Base-by-base conservation (phyloP, 2,888 invertebrate species). In the Drepanosiphum platanoidis region DNA sequence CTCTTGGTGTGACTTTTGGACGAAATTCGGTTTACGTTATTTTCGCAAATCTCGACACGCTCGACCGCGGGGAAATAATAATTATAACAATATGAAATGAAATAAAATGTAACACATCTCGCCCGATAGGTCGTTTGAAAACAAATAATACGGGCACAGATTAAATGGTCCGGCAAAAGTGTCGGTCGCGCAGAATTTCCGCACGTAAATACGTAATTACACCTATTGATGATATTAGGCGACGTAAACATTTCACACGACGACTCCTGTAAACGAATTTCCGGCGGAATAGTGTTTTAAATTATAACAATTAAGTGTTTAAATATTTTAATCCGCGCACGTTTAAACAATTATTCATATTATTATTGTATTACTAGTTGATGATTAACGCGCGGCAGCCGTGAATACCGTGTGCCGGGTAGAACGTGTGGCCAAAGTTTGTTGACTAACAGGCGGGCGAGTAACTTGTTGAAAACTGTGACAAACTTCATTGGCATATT, bases 391-490 rank as follows among this genome's bases (percentile, higher is more conserved):
- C 58, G 58, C 70, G 22, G 22, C 32, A 0, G 3, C 34, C 68
- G 22, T 71, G 27, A 8, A 52, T 39, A 34, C n/a, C n/a, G 15
- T 34, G 13, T 15, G 13, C 36, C 13, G 5, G 3, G 71, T 39
- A 39, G 15, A 27, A 78, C 13, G n/a, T 46, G 58, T 39, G 30
- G 30, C 39, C 34, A n/a, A 78, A 70, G 52, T 80, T 70, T 36
- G 68, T 70, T 71, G 71, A 58, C 52, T 70, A 34, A 27, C 13
- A 30, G 22, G 27, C 30, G 36, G 18, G 39, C 36, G 32, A 79
- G 46, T 46, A 34, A 68, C 32, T 66, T 46, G 79, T 66, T 79
- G 46, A 46, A 79, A 79, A 79, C 34, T 66, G 42, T 46, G 22
- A n/a, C 46, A 32, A 32, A 68, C 66, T 66, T 4, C 18, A 52